Base-by-base conservation (phyloP, 1,140 invertebrate species). In the Tetramorium simillimum region DNA sequence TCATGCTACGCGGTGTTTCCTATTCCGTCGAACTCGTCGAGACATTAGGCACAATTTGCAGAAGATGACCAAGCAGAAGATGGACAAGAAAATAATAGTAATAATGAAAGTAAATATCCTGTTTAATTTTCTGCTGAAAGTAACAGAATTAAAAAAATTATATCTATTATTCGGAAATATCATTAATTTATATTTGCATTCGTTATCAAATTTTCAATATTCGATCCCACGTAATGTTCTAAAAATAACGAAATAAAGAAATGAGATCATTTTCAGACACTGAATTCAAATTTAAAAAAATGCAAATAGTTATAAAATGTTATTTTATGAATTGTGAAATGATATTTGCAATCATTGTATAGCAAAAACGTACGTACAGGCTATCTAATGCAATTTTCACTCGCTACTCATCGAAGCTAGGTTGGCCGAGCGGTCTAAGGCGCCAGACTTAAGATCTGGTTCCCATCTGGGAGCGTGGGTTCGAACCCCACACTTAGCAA, bases 371-470 rank as follows among this genome's bases (percentile, higher is more conserved):
- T n/a, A 28, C 14, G 10, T 12, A 2, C 24, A 9, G 0, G 4
- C 18, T 40, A 81, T 70, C 16, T 75, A 37, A 0, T n/a, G 6
- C 18, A 16, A 75, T 49, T 75, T 49, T 2, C 14, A 46, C 0
- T 3, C 7, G 40, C 0, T 6, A 62, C 3, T 70, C 53, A 33
- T 2, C 10, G 1, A 84, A 87, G 94, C 94, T 94, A 95, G 94
- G 95, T 95, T 95, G 95, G 95, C 95, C 95, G 95, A 95, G 95
- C 94, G 95, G 95, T 95, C 95, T 95, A 96, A 95, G 95, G 95
- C 95, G 95, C 95, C 95, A 96, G 95, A 96, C 92, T 96, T 96
- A 96, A 96, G 95, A 89, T 96, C 95, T 95, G 95, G 95, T 96
- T 95, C 95, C 95, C 95, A 84, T 90, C 86, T 90, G 95, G 95